Evolutionary conservation across 2,797 vertebrate genomes (phyloP).

Genomic region (Peromyscus attwateri): DNA sequence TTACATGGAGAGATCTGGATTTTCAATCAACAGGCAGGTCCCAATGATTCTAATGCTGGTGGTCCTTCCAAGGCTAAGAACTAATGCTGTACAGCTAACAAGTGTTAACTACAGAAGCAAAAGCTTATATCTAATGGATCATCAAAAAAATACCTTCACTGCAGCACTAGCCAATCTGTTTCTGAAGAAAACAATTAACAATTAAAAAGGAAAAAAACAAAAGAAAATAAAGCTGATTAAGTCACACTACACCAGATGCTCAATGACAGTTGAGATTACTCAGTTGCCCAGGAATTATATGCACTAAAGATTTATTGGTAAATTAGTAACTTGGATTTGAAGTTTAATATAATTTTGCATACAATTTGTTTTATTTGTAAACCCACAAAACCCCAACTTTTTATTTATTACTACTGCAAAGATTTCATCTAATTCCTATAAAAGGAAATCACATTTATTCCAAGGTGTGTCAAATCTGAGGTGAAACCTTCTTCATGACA

Average conservation of each 20-base stretch:
- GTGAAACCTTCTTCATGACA: neutral
- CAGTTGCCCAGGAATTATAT: constrained; percentile 4
- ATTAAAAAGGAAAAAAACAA: neutral
- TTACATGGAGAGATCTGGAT: neutral
- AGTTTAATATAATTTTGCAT: neutral
- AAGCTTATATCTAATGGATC: neutral
- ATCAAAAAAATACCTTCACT: constrained; percentile 29
- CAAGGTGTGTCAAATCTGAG: constrained; percentile 56
- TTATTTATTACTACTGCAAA: constrained; percentile 23
- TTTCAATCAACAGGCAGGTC: constrained; percentile 30
- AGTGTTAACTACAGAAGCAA: neutral
- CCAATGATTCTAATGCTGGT: neutral
- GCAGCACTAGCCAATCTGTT: constrained; percentile 13
- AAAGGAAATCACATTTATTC: constrained; percentile 42
- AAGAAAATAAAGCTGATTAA: neutral
- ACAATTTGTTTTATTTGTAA: constrained; percentile 35
- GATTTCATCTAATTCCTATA: constrained; percentile 24
- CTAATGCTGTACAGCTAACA: neutral
- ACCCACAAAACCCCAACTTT: neutral
- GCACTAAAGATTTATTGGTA: neutral
- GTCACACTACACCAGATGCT: neutral
- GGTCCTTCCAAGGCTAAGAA: neutral
- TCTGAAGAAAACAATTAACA: constrained; percentile 11
- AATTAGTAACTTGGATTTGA: constrained; percentile 55
- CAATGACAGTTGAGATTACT: constrained; percentile 17